Percentiles rank a stretch among this genome's conserved stretches.
Evolutionary conservation across 2,888 invertebrate species (phyloP).

Genomic region (Euproctis similis): DNA sequence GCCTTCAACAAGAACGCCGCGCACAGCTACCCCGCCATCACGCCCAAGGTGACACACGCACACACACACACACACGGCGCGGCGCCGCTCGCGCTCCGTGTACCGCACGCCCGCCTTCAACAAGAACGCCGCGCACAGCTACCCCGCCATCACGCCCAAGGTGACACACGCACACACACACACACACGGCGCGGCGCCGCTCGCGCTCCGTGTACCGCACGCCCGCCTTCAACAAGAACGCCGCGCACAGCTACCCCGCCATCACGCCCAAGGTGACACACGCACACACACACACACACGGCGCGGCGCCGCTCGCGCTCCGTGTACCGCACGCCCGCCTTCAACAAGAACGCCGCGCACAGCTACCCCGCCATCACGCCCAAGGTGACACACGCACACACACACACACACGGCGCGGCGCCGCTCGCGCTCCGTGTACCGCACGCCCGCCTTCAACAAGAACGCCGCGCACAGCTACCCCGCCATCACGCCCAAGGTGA

Average conservation of each 20-base stretch:
- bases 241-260: slow-evolving; percentile 31
- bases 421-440: slow-evolving; percentile 8
- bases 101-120: slow-evolving; percentile 61
- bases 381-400: too few species aligned
- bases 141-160: slow-evolving; percentile 67
- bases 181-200: too few species aligned
- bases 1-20: slow-evolving; percentile 49
- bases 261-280: slow-evolving; percentile 30
- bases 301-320: slow-evolving; percentile 46
- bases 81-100: slow-evolving; percentile 50
- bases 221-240: slow-evolving; percentile 45
- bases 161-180: too few species aligned
- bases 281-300: slow-evolving; percentile 14
- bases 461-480: slow-evolving; percentile 36
- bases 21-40: too few species aligned
- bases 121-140: slow-evolving; percentile 38
- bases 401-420: too few species aligned
- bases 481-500: slow-evolving; percentile 33
- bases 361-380: slow-evolving; percentile 63
- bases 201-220: slow-evolving; percentile 16
- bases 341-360: slow-evolving; percentile 40
- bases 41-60: slow-evolving; percentile 27
- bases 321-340: slow-evolving; percentile 60
- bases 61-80: slow-evolving; percentile 19
- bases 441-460: slow-evolving; percentile 42